Evolutionary conservation across 2,113 vertebrate species (phyloP).

Genomic region (Catharus fuscescens): DNA sequence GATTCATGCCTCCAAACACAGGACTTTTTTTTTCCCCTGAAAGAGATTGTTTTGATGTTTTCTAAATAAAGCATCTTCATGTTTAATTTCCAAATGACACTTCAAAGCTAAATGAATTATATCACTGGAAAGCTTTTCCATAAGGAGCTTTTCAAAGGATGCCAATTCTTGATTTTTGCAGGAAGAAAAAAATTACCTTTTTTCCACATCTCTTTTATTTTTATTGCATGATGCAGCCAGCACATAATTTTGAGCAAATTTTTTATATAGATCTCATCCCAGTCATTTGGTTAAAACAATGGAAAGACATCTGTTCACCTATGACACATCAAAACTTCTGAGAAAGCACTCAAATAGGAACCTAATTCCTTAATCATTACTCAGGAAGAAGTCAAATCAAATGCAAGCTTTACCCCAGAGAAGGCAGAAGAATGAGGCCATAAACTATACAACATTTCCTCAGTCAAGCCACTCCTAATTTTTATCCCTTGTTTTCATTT

Average conservation of each 20-base stretch:
- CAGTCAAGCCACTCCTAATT: background rate
- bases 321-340: background rate
- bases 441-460: background rate
- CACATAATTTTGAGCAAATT: background rate
- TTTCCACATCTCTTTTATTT: background rate
- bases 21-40: background rate
- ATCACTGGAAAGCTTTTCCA: slow-evolving; percentile 27
- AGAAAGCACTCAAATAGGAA: background rate
- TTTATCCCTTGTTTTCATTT: background rate
- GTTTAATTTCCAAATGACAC: slow-evolving; percentile 56
- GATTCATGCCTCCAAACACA: slow-evolving; percentile 4
- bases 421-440: background rate
- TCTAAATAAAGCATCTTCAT: slow-evolving; percentile 48
- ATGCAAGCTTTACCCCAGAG: background rate
- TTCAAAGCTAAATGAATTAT: slow-evolving; percentile 46
- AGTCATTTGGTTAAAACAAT: background rate
- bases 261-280: background rate
- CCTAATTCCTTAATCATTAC: background rate
- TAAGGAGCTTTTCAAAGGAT: slow-evolving; percentile 44
- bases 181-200: background rate
- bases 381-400: background rate
- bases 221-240: background rate
- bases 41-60: slow-evolving; percentile 45
- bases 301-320: background rate
- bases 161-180: slow-evolving; percentile 18